Conservation (phyloP, 2,113 vertebrate genomes). For the Trochalopteron elliotii region DNA sequence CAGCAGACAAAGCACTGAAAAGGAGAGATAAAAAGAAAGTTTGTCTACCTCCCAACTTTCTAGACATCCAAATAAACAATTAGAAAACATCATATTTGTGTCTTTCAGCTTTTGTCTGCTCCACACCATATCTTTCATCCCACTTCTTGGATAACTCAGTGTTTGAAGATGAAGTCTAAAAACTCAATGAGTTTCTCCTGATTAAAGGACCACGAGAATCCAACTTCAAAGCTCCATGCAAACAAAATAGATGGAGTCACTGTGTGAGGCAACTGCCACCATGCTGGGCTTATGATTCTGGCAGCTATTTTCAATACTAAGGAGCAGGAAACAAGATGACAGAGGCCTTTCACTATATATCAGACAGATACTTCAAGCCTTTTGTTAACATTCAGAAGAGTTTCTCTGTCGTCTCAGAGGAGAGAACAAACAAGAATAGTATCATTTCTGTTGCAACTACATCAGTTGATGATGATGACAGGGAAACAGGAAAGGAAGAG, state of each 20-base stretch:
- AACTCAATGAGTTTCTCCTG: conserved; percentile 3
- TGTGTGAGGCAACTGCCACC: not conserved
- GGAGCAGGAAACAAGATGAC: conserved; percentile 13
- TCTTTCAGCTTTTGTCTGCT: not conserved
- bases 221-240: not conserved
- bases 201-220: conserved; percentile 33
- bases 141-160: not conserved
- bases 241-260: not conserved
- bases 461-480: not conserved
- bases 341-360: conserved; percentile 3
- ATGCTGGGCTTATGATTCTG: not conserved
- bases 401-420: not conserved
- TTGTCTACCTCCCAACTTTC: not conserved
- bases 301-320: not conserved
- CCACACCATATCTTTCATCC: not conserved
- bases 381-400: conserved; percentile 34
- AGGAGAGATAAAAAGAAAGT: not conserved
- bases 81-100: not conserved
- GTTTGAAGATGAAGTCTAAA: conserved; percentile 1
- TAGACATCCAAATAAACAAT: not conserved
- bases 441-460: not conserved
- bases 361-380: not conserved
- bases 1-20: not conserved
- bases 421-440: not conserved
- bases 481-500: not conserved